Percentiles rank a stretch among this genome's conserved stretches.
phyloP scores from a whole-genome alignment of 2,113 vertebrate species.

The Planiliza haematocheilus region DNA sequence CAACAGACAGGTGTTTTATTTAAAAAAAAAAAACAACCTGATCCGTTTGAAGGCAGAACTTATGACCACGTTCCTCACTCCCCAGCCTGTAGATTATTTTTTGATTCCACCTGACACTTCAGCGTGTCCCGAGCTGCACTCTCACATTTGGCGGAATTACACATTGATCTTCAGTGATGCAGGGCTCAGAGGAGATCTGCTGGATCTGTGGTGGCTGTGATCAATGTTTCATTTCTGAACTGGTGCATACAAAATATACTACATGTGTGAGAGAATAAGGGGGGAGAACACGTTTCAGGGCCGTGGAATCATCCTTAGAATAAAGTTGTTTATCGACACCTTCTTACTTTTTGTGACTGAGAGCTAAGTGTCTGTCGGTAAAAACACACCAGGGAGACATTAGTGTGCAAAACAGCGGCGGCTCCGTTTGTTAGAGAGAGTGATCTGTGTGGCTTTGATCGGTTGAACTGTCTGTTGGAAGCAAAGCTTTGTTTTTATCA shows the following conservation, averaged over 20 bases:
- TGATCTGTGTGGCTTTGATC: slow-evolving; percentile 28
- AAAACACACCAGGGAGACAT: slow-evolving; percentile 26
- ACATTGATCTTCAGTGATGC: slow-evolving; percentile 58
- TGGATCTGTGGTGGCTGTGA: slow-evolving; percentile 36
- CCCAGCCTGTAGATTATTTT: not conserved
- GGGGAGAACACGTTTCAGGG: slow-evolving; percentile 12
- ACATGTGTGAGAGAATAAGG: not conserved
- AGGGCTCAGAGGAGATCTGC: slow-evolving; percentile 32
- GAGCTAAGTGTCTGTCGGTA: slow-evolving; percentile 1
- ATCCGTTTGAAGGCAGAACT: not conserved
- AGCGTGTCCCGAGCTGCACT: slow-evolving; percentile 11
- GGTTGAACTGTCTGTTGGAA: slow-evolving; percentile 11
- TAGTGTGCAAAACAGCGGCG: slow-evolving; percentile 32
- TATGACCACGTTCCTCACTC: not conserved
- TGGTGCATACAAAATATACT: not conserved
- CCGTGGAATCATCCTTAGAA: slow-evolving; percentile 31
- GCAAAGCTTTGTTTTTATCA: slow-evolving; percentile 6
- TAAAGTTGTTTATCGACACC: slow-evolving; percentile 26
- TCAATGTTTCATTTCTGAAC: slow-evolving; percentile 46
- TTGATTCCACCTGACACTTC: not conserved
- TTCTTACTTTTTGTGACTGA: not conserved
- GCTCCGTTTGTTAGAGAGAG: slow-evolving; percentile 22
- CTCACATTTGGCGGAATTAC: slow-evolving; percentile 23
- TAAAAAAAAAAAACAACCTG: not conserved
- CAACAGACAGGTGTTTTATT: not conserved